Percentiles rank a stretch among this genome's conserved stretches.
Conservation (phyloP, 2,113 vertebrate species). For the Mystacornis crossleyi region DNA sequence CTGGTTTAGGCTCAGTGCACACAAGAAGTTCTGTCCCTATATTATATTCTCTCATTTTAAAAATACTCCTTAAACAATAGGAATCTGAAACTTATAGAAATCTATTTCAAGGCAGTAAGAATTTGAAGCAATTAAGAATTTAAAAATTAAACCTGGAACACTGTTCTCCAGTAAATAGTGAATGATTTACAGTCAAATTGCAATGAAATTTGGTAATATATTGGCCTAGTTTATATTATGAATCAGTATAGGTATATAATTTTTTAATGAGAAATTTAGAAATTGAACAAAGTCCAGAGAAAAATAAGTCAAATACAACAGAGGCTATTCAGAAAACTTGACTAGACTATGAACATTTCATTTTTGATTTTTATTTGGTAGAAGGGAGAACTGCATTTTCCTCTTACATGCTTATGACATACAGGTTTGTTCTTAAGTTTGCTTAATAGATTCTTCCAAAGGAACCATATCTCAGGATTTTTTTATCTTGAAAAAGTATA, state of each 20-base stretch:
- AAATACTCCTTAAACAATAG: not conserved
- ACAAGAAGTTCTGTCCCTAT: not conserved
- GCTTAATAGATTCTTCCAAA: not conserved
- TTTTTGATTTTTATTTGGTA: not conserved
- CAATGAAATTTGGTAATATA: not conserved
- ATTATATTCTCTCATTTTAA: not conserved
- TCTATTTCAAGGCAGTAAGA: not conserved
- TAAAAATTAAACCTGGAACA: not conserved
- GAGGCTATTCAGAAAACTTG: not conserved
- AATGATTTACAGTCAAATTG: not conserved
- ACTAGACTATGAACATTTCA: not conserved
- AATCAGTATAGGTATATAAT: not conserved
- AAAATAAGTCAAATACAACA: not conserved
- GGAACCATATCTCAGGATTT: not conserved
- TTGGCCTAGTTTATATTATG: not conserved
- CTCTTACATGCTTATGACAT: not conserved
- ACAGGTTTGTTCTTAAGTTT: not conserved
- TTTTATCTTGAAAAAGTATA: not conserved
- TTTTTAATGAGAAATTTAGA: not conserved
- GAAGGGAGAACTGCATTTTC: not conserved
- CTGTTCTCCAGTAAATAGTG: not conserved
- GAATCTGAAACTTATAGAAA: not conserved
- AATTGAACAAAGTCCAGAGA: not conserved
- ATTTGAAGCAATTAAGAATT: not conserved
- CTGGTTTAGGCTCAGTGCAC: not conserved